Base-by-base conservation (phyloP, 2,797 vertebrate species). In the Helostoma temminkii region DNA sequence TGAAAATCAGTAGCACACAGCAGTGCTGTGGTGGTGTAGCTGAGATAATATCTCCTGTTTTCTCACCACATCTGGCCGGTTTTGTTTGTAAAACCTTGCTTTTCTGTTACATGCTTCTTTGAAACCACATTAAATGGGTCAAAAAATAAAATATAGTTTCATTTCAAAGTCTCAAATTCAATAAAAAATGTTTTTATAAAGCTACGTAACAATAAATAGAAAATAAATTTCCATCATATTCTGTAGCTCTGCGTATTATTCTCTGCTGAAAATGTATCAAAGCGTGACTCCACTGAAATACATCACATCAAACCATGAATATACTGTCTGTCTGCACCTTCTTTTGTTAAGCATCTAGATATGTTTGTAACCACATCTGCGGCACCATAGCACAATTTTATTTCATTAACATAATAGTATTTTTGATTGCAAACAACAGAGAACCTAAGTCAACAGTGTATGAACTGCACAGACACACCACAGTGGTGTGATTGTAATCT, bases 401-500 rank as follows among this genome's bases (percentile, higher is more conserved):
- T 78, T 70, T 66, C 43, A 53, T 63, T 55, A 52, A 15, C 4
- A 4, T 60, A 70, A 69, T n/a, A 32, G 28, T 12, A 55, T 70
- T 71, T 53, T 28, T 53, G 42, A 59, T 74, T 41, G 62, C 55
- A 41, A 37, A 41, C n/a, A 24, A 45, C 30, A 5, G 10, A 61
- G 37, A 65, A 24, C 26, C 15, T 36, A 58, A 56, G 32, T 48
- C 61, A 70, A 61, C 5, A 11, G 9, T 9, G 5, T 50, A 49
- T 43, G 42, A 69, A 65, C 19, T 2, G 57, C 19, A 50, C 55
- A 66, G 58, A 30, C 28, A 56, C n/a, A n/a, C 59, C 71, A 64
- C 79, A 57, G 68, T 70, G 63, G 56, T 74, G 65, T 69, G 65
- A 75, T 66, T 82, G 85, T 89, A 84, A 80, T 88, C 83, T 77